Evolutionary conservation across 2,888 invertebrate genomes (phyloP), one percentile per base, ranked within the genome.

Genomic region (Prosopocoilus inquinatus): DNA sequence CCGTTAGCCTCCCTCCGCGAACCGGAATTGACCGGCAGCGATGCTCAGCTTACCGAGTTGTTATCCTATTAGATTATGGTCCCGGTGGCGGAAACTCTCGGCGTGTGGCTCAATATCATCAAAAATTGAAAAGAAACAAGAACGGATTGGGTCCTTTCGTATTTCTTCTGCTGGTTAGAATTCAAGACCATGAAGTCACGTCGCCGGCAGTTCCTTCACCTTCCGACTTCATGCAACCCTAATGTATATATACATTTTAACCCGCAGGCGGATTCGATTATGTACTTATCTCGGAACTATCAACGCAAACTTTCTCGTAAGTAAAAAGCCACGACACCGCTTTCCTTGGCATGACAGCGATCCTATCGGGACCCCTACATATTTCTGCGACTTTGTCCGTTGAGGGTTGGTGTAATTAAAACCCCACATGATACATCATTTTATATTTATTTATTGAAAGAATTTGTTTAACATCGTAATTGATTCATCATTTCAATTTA

Each of bases 51-150:
- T 58, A 59, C 50, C 38, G 55, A 59, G 58, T 59, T 60, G 54
- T 62, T 62, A 64, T 64, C 59, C 64, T 60, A 60, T 64, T 64
- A 64, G 55, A 39, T 49, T 55, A 47, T 51, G 55, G 59, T 51
- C 47, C 46, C 55, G 43, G 52, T 56, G 51, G 55, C 47, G 44
- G 57, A 59, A 58, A 58, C 56, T 53, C 49, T 50, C 48, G 48
- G 53, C 47, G 54, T 51, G 50, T 48, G 52, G 47, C 48, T 52
- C 47, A 52, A 54, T 44, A 55, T 58, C 61, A 63, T 62, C 64
- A 62, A 63, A 65, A 64, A 65, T 62, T 63, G 63, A 62, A 65
- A 62, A 60, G 60, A 61, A 62, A 62, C 62, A 61, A 60, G 60
- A 63, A 61, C 50, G 58, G 57, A 59, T 59, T 58, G 53, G 58